phyloP scores from a whole-genome alignment of 92 coral and sea anemone species.

The Porites lobata region DNA sequence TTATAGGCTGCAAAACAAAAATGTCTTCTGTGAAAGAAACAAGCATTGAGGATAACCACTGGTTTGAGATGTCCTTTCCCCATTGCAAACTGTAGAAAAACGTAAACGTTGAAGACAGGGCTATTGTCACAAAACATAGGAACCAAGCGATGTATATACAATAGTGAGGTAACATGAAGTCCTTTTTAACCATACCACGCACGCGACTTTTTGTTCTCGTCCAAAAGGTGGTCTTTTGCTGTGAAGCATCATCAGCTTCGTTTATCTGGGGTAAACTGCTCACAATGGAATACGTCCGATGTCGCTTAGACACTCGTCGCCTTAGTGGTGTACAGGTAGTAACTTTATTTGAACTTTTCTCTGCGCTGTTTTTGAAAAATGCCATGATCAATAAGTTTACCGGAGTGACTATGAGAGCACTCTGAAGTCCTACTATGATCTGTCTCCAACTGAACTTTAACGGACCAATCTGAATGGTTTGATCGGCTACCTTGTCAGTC shows the following conservation, averaged over 20 bases:
- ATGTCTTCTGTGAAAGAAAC: constrained; percentile 86
- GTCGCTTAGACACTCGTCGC: neutral
- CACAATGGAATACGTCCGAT: neutral
- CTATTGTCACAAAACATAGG: constrained; percentile 69
- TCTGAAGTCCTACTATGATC: constrained; percentile 72
- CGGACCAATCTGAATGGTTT: constrained; percentile 87
- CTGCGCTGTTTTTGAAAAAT: constrained; percentile 71
- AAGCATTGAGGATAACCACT: constrained; percentile 90
- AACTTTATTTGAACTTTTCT: constrained; percentile 16
- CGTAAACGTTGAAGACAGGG: constrained; percentile 78
- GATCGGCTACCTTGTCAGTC: constrained; percentile 61
- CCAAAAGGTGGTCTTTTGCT: neutral
- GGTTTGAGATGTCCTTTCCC: constrained; percentile 86
- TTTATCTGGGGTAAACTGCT: neutral
- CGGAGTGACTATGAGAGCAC: constrained; percentile 84
- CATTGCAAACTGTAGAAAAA: constrained; percentile 87
- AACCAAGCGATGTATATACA: constrained; percentile 81
- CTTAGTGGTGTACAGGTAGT: neutral
- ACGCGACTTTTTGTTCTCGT: neutral
- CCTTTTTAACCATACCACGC: neutral
- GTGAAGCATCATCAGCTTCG: neutral
- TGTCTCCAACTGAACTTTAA: constrained; percentile 87
- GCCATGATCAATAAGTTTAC: constrained; percentile 73
- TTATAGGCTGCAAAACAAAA: constrained; percentile 84
- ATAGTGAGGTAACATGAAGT: constrained; percentile 66